Evolutionary conservation across 1,140 invertebrate genomes (phyloP).

Genomic region (Sarcophaga peregrina): DNA sequence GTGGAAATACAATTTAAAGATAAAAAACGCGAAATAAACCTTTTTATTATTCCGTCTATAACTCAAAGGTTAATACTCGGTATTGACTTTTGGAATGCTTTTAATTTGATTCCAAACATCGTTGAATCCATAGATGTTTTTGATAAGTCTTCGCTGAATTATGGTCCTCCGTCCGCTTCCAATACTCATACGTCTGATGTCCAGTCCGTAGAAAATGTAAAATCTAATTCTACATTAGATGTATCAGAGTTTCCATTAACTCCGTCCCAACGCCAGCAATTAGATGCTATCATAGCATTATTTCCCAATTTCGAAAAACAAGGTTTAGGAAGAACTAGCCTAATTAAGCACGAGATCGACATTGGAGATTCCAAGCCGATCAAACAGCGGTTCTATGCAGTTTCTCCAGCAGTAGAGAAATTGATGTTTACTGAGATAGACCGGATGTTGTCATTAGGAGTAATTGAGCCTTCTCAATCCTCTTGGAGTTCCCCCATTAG

Average conservation of each 20-base stretch:
- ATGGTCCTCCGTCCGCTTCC: too few species aligned
- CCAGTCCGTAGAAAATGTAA: not conserved
- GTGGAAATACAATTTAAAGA: not conserved
- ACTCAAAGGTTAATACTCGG: slow-evolving; percentile 1
- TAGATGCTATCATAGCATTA: not conserved
- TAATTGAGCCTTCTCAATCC: not conserved
- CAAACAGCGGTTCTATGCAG: not conserved
- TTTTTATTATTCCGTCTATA: slow-evolving; percentile 26
- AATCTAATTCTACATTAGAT: not conserved
- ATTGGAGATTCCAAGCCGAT: not conserved
- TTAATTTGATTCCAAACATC: slow-evolving; percentile 11
- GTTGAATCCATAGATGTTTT: not conserved
- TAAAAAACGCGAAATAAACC: not conserved
- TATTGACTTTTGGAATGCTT: slow-evolving; percentile 24
- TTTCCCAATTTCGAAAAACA: slow-evolving; percentile 18
- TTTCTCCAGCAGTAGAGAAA: not conserved
- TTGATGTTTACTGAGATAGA: slow-evolving; percentile 36
- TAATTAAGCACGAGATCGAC: slow-evolving; percentile 19
- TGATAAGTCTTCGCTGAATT: not conserved
- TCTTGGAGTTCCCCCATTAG: slow-evolving; percentile 54
- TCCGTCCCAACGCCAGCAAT: not conserved
- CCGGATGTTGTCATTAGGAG: slow-evolving; percentile 12
- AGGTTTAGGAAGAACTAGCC: slow-evolving; percentile 33
- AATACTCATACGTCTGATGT: not conserved
- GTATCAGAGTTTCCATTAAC: not conserved